A percentile compares a stretch with the other conserved stretches of the same genome.
phyloP scores from a whole-genome alignment of 2,797 vertebrate genomes.

The Sebastiscus albofasciatus region DNA sequence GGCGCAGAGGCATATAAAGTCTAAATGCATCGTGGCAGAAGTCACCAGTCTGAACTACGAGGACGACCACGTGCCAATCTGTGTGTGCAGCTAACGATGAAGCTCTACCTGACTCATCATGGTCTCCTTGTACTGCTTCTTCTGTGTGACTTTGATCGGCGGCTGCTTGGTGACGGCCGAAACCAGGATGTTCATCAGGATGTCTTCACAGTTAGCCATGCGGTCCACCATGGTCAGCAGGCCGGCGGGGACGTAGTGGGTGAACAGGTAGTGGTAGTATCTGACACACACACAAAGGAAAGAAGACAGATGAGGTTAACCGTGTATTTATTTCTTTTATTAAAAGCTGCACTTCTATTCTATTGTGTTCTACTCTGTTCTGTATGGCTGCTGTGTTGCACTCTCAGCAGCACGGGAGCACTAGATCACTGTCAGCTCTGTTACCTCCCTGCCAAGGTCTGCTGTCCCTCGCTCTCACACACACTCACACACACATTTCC shows the following conservation, averaged over 20 bases:
- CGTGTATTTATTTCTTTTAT: neutral
- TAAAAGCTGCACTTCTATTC: conserved; percentile 2
- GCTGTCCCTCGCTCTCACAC: conserved; percentile 53
- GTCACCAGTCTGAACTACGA: neutral
- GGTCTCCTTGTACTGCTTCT: conserved; percentile 86
- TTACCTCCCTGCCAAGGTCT: conserved; percentile 56
- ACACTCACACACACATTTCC: neutral
- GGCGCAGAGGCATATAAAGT: neutral
- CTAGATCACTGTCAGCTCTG: conserved; percentile 63
- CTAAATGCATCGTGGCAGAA: neutral
- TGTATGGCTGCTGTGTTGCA: conserved; percentile 39
- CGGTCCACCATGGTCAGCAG: conserved; percentile 85
- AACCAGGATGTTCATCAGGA: conserved; percentile 93
- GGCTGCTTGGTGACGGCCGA: conserved; percentile 90
- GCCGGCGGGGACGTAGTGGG: conserved; percentile 81
- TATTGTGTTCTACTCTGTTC: neutral
- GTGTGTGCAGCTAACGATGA: neutral
- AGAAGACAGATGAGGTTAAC: neutral
- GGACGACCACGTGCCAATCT: neutral
- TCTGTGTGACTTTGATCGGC: conserved; percentile 91
- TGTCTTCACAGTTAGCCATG: conserved; percentile 87
- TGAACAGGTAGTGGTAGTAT: conserved; percentile 93
- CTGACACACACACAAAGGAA: conserved; percentile 63
- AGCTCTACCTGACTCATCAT: conserved; percentile 79
- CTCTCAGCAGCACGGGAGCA: conserved; percentile 48